Base-by-base conservation (phyloP, 2,888 invertebrate species). In the Gastrophysa polygoni region DNA sequence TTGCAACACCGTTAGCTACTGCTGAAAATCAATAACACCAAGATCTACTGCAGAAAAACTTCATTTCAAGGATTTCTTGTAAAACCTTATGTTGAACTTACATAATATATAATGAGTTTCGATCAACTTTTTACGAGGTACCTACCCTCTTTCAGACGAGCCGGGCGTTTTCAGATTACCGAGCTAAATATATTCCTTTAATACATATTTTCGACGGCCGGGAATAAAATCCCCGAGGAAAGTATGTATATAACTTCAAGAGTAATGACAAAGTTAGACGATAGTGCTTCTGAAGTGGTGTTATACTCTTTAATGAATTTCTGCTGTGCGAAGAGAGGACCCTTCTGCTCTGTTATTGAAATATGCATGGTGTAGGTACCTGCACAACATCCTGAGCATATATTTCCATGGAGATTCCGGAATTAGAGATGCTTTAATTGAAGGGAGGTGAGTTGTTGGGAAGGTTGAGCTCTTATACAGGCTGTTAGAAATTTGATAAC, bases 261-360 rank as follows among this genome's bases (percentile, higher is more conserved):
- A 54, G 24, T 54, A 43, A 54, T 54, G 43, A 54, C 54, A 24
- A 6, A 54, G 54, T 54, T 54, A 54, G 54, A 16, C 7, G 8
- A 21, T n/a, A 54, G 43, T 54, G 28, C 54, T 54, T 54, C 24
- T 24, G 24, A 54, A 43, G 54, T 52, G 43, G 52, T 24, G 14
- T 52, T 24, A 52, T 52, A 24, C 43, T 43, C 54, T 43, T 38
- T 54, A 43, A 54, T 54, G 43, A 54, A 54, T 54, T 54, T 28
- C 28, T 24, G 34, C 54, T 16, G 43, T 43, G 16, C 24, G 54
- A 43, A 54, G 43, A 5, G n/a, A n/a, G n/a, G 43, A 21, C 11
- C 24, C 24, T 32, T 8, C 32, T 32, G n/a, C n/a, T n/a, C n/a
- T n/a, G 20, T 52, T 43, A 52, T 38, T 38, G 52, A 52, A 34